Evolutionary conservation across 2,888 invertebrate species (phyloP), one percentile per base, ranked within the genome.

Genomic region (Sussaba pulchella): DNA sequence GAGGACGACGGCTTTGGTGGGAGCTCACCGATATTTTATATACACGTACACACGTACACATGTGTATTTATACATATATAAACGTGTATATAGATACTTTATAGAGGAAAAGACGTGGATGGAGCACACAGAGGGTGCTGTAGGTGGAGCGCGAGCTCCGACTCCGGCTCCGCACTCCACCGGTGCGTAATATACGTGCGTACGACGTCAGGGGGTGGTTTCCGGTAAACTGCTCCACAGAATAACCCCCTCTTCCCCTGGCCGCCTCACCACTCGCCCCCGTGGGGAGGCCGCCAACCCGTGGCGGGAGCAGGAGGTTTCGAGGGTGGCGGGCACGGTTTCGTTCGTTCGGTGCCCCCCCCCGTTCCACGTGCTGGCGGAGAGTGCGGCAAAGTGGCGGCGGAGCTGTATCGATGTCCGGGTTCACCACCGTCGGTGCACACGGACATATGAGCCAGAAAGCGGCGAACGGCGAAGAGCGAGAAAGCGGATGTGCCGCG

Each of bases 381-480:
- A 84, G 86, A 87, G 87, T 86, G 86, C 86, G 87, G 86, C 83
- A 85, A 87, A 87, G 87, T 87, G 86, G 87, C 82, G 87, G 85
- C 85, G 86, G 89, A 89, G 88, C 89, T 89, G 89, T 89, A 89
- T 89, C 89, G 89, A 89, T 89, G 89, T 89, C 89, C 89, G 89
- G 89, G 87, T 89, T 88, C 85, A 85, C 88, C 85, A 83, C 85
- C 85, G 84, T 87, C 84, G 83, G 83, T 84, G 85, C 87, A 86
- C 85, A 87, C 86, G 85, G 73, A 82, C 72, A 74, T 66, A 63
- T n/a, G 50, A 21, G 64, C 36, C 17, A 19, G 24, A 39, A 47
- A 73, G 67, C 72, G 76, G 69, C 50, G 64, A 74, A 63, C 72
- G 63, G 39, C 43, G n/a, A 67, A 76, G 45, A 76, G 54, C 39